phyloP scores from a whole-genome alignment of 2,888 invertebrate genomes.

The Steinernema scapterisci region DNA sequence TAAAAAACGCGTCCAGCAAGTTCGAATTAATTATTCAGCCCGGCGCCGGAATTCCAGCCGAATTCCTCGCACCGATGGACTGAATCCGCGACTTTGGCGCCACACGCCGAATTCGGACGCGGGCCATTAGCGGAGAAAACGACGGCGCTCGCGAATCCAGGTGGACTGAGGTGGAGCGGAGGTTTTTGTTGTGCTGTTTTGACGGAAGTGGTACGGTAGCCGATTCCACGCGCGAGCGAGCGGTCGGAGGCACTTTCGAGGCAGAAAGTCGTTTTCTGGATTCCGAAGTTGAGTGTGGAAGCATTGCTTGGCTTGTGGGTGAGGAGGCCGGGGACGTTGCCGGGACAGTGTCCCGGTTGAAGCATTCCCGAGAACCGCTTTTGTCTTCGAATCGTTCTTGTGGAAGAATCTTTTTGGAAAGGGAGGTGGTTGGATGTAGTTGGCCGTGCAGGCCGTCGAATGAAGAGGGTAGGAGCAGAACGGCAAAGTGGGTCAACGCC shows the following conservation, averaged over 20 bases:
- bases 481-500: no score
- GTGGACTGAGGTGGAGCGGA: neutral
- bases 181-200: neutral
- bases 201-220: neutral
- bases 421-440: no score
- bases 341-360: no score
- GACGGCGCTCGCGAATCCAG: neutral
- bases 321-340: no score
- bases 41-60: neutral
- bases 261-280: neutral
- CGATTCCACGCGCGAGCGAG: neutral
- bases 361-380: no score
- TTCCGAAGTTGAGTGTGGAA: no score
- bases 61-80: neutral
- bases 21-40: conserved; percentile 15
- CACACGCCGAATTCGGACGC: neutral
- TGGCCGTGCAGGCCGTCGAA: no score
- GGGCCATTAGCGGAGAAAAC: neutral
- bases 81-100: neutral
- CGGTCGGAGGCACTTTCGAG: neutral
- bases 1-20: neutral
- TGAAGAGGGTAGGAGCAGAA: no score
- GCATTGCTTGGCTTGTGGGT: no score
- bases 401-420: no score
- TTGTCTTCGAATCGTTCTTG: no score